phyloP scores from a whole-genome alignment of 2,797 vertebrate species.

The Propithecus deckenii region DNA sequence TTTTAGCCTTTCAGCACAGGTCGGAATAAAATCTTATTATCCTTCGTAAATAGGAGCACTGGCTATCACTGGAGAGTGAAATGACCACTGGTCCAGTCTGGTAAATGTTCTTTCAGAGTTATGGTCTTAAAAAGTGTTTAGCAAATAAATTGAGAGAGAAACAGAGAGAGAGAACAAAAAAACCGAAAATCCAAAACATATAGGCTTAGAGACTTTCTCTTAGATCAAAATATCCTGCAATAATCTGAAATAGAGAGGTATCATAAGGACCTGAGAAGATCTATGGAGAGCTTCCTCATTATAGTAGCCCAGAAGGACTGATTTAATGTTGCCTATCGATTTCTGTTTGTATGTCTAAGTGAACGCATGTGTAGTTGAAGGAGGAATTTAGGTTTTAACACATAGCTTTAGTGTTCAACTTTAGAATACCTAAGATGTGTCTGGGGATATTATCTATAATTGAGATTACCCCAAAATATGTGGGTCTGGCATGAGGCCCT shows the following conservation, averaged over 20 bases:
- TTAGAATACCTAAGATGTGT: neutral
- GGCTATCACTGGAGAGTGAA: neutral
- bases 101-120: neutral
- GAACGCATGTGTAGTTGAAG: neutral
- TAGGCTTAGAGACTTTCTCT: neutral
- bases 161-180: neutral
- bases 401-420: neutral
- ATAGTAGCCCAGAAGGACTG: neutral
- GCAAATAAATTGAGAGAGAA: neutral
- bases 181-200: neutral
- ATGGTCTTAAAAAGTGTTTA: neutral
- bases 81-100: neutral
- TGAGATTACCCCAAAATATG: neutral
- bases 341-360: neutral
- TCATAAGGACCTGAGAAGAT: neutral
- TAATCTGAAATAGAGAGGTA: neutral
- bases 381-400: neutral
- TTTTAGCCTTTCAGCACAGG: slow-evolving; percentile 15
- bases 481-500: neutral
- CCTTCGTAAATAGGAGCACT: slow-evolving; percentile 3
- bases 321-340: neutral
- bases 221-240: neutral
- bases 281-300: neutral
- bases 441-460: neutral
- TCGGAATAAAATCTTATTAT: slow-evolving; percentile 48